These are phyloP conservation scores for Dromas ardeola DNA, from an alignment of 2,113 vertebrate genomes.

Conservation along the genomic window DNA sequence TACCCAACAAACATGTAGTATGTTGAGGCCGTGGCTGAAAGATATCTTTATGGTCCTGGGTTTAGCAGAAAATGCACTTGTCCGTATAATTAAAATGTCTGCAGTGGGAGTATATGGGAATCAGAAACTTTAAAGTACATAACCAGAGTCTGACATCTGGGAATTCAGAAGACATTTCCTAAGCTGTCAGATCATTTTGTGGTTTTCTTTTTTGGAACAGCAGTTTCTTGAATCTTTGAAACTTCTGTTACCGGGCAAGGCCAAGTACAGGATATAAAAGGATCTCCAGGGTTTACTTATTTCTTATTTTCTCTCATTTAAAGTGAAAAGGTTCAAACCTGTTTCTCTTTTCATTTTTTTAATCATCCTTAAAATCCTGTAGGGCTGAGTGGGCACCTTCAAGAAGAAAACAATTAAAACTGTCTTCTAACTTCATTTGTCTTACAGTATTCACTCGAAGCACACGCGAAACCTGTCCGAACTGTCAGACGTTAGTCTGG, in stretches of 20 bases:
- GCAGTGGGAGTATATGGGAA: background rate
- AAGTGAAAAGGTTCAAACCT: background rate
- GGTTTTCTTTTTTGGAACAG: background rate
- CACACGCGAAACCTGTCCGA: background rate
- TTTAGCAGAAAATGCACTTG: background rate
- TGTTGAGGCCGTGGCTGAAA: background rate
- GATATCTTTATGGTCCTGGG: background rate
- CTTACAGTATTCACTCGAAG: background rate
- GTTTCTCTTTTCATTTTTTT: background rate
- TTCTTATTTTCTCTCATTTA: background rate
- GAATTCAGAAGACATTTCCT: background rate
- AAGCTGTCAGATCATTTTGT: background rate
- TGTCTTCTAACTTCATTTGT: background rate
- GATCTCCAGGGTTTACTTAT: background rate
- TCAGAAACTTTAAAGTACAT: background rate
- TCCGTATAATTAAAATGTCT: background rate
- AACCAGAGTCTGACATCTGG: background rate
- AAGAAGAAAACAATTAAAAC: background rate
- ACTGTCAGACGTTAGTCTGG: background rate
- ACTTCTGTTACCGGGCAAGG: background rate
- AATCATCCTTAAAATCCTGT: background rate
- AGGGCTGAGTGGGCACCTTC: background rate
- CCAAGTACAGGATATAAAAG: background rate
- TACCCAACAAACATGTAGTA: background rate
- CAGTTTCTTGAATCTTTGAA: background rate